These are phyloP conservation scores for Dolichoris vasculosae DNA, from an alignment of 1,140 invertebrate species.

Conservation along the genomic window DNA sequence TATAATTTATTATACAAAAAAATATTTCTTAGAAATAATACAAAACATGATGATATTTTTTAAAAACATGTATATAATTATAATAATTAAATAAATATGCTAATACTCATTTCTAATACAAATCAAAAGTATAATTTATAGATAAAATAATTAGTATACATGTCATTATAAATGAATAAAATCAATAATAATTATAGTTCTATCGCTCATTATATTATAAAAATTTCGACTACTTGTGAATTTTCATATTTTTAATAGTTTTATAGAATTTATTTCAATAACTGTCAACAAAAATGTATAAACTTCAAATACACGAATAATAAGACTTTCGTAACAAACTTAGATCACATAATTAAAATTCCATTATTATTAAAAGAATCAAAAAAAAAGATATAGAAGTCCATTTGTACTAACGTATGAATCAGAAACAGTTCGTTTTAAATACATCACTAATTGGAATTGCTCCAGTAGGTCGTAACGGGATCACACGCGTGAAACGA, in stretches of 20 bases:
- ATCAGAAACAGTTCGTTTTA: slow-evolving; percentile 2
- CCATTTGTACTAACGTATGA: not conserved
- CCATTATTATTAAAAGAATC: not conserved
- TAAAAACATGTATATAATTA: no score
- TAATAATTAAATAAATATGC: no score
- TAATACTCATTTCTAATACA: not conserved
- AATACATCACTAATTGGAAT: slow-evolving; percentile 30
- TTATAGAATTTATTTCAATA: slow-evolving; percentile 30
- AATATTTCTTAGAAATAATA: no score
- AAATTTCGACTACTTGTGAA: not conserved
- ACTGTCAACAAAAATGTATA: slow-evolving; percentile 44
- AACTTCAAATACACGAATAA: slow-evolving; percentile 38
- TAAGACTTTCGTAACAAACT: slow-evolving; percentile 45
- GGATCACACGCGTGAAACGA: no score
- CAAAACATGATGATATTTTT: no score
- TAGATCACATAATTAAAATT: not conserved
- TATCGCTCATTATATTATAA: slow-evolving; percentile 28
- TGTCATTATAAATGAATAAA: not conserved
- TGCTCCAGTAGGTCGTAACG: not conserved
- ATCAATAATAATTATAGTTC: slow-evolving; percentile 11
- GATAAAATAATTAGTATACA: slow-evolving; percentile 21
- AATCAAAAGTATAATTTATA: not conserved
- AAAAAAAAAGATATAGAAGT: not conserved
- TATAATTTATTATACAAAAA: no score
- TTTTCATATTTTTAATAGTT: slow-evolving; percentile 16